Base-by-base conservation (phyloP, 1,140 invertebrate species). In the Melitaea cinxia region DNA sequence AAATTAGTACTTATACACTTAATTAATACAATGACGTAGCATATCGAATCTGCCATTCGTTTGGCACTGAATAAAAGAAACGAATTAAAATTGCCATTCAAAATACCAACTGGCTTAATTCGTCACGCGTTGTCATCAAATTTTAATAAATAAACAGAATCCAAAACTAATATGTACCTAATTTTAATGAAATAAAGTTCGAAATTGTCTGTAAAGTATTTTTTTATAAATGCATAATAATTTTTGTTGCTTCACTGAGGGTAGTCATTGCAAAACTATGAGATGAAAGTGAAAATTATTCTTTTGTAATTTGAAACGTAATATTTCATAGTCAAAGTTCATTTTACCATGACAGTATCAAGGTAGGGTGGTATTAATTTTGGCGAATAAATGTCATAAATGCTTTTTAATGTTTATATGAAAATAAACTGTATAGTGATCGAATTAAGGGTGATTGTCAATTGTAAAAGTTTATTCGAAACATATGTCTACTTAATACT, bases 81-180 rank as follows among this genome's bases (percentile, higher is more conserved):
- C 83, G 81, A 89, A 89, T 89, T 85, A 85, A 89, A 87, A 78
- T 76, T 84, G 82, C 79, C 77, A 85, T 88, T 85, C 79, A 82
- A 80, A 73, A 80, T 53, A 80, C 77, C 81, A 87, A 85, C 77
- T 80, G 83, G 70, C 39, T 71, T 30, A 39, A 81, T 88, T 88
- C 76, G 82, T 78, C 71, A 78, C 78, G 76, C 72, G 60, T 57
- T 73, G 57, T 63, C 69, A 57, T 76, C 30, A 66, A 64, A 26
- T 57, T 26, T 17, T 14, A 14, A 72, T 66, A 52, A 50, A 54
- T 24, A 23, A 58, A 61, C 65, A 4, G 33, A 0, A 24, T 33
- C 5, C 17, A 54, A 26, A 26, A 39, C n/a, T 49, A 49, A 19
- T 10, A 10, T 58, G 17, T 15, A 35, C 21, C 28, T 54, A 75